A percentile compares a stretch with the other conserved stretches of the same genome.
These are phyloP conservation scores for Ictidomys tridecemlineatus DNA, from an alignment of 2,113 vertebrate genomes.

Conservation along the genomic window DNA sequence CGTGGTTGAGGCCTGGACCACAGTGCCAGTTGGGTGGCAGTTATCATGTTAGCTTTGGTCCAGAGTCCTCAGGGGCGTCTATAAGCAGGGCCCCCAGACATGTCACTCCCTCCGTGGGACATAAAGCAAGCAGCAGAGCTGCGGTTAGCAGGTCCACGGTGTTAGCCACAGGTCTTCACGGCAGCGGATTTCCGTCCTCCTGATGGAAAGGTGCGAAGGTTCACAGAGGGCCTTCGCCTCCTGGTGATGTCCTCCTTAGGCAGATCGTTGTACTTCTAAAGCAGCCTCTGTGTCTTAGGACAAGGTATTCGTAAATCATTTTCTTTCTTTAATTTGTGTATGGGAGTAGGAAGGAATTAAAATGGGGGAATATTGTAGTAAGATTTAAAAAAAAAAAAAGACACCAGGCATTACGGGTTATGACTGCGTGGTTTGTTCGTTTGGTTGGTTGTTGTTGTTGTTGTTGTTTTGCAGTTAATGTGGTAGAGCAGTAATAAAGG, in stretches of 20 bases:
- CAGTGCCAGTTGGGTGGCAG: fast-evolving
- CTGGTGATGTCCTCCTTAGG: background rate
- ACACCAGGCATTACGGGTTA: fast-evolving
- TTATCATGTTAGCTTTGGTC: background rate
- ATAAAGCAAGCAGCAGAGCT: background rate
- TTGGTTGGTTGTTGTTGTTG: too few species aligned
- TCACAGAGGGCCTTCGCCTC: too few species aligned
- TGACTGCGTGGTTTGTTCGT: background rate
- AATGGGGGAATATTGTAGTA: background rate
- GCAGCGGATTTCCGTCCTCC: background rate
- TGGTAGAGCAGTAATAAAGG: background rate
- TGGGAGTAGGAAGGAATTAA: background rate
- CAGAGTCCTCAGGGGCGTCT: background rate
- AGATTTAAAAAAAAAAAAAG: too few species aligned
- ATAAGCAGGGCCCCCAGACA: fast-evolving
- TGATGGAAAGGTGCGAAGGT: too few species aligned
- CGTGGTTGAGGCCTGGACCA: fast-evolving
- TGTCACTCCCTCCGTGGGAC: background rate
- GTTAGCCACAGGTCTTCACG: too few species aligned
- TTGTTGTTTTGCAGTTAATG: too few species aligned
- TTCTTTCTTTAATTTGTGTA: background rate
- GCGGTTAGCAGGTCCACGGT: too few species aligned
- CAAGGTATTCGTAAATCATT: background rate
- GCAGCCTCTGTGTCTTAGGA: too few species aligned
- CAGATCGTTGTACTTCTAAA: background rate